Evolutionary conservation across 2,113 vertebrate genomes (phyloP), one percentile per base, ranked within the genome.

Genomic region (Thunnus maccoyii): DNA sequence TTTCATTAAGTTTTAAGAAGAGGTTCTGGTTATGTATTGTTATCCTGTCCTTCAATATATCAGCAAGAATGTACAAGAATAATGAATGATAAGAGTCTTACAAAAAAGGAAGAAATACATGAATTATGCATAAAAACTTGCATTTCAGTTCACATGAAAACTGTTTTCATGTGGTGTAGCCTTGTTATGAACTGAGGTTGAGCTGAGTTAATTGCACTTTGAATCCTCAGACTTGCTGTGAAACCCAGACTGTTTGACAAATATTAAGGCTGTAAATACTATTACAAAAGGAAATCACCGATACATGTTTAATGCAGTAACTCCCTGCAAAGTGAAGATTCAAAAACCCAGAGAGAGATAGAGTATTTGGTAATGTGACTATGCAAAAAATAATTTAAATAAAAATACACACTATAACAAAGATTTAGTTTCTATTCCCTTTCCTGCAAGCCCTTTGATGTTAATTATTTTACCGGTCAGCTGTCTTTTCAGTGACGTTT

Each of bases 171-270:
- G 16, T 46, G 3, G 16, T 13, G 15, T 36, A 36, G 32, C 32
- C 32, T 36, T 36, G 32, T 36, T 36, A 36, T 36, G 32, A 36
- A 36, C 32, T 7, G 7, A 36, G 7, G 32, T 4, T 2, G 18
- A 32, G 41, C 15, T 16, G 11, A 41, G 77, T 11, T 65, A 72
- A 77, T 69, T 73, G 63, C 36, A 32, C 46, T 61, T 68, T 72
- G 46, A 75, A 63, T 76, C 60, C 30, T 41, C 44, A 44, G 51
- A 74, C 56, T 30, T 50, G 4, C 51, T 44, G 11, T 55, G 8
- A 44, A 51, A 25, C 50, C 46, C 56, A 56, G 61, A 6, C 44
- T 41, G 18, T 7, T 1, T 61, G 18, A 32, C 14, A 63, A 56
- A 65, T 54, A 10, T 25, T 57, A 20, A 41, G n/a, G 16, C 54